Conservation (phyloP, 2,888 invertebrate genomes). For the Acleris cristana region DNA sequence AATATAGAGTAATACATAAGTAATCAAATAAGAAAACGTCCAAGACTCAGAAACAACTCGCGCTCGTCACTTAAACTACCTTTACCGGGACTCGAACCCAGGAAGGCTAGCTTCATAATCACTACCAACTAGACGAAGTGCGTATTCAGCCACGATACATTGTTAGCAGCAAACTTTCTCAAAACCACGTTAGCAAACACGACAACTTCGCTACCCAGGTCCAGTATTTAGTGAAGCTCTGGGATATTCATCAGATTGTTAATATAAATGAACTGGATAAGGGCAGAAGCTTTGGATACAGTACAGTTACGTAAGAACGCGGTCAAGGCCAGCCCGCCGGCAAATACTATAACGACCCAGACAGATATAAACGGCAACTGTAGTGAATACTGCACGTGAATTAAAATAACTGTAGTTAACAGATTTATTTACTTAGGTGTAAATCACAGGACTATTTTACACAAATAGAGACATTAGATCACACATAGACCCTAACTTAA, state of each 20-base stretch:
- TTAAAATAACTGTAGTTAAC: background rate
- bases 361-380: conserved; percentile 7
- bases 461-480: too few relatives aligned
- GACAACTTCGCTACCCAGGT: background rate
- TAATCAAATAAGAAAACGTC: too few relatives aligned
- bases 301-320: conserved; percentile 21
- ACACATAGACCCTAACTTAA: too few relatives aligned
- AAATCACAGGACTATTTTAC: too few relatives aligned
- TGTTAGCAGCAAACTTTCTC: too few relatives aligned
- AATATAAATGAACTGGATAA: conserved; percentile 22
- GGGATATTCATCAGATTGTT: conserved; percentile 13
- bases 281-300: conserved; percentile 6
- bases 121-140: too few relatives aligned
- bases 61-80: too few relatives aligned
- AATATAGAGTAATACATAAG: too few relatives aligned
- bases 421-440: background rate
- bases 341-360: conserved; percentile 13
- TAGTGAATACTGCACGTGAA: background rate
- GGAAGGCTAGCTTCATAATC: too few relatives aligned
- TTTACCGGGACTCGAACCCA: too few relatives aligned
- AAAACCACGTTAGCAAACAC: conserved; percentile 3
- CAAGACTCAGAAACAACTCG: too few relatives aligned
- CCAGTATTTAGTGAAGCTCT: background rate
- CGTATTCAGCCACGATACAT: too few relatives aligned
- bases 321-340: conserved; percentile 26